These are phyloP conservation scores for Diaphora mendica DNA, from an alignment of 2,888 invertebrate genomes.

Conservation along the genomic window DNA sequence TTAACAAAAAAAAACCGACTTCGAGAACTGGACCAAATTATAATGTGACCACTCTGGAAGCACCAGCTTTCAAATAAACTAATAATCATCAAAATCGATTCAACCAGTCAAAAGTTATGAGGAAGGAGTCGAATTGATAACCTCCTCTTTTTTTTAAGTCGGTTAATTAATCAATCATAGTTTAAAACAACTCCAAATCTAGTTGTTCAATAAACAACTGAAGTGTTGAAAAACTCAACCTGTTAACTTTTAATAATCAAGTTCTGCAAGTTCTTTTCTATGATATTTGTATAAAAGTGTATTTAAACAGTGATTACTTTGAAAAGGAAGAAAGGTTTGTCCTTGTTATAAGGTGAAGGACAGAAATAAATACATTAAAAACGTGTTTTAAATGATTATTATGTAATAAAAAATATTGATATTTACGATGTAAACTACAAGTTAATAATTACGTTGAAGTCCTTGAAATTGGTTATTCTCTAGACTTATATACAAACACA, in stretches of 20 bases:
- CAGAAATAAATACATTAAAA: not conserved
- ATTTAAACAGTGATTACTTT: not conserved
- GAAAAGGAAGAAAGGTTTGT: not conserved
- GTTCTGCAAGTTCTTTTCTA: not conserved
- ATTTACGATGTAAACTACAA: not conserved
- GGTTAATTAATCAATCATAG: not conserved
- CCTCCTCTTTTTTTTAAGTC: no score
- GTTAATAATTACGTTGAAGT: not conserved
- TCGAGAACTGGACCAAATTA: no score
- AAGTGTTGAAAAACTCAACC: not conserved
- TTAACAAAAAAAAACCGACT: no score
- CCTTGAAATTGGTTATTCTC: not conserved
- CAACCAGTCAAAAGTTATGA: no score
- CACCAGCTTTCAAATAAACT: no score
- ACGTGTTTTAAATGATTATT: not conserved
- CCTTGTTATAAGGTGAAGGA: slow-evolving; percentile 2
- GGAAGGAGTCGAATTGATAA: no score
- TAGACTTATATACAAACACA: not conserved
- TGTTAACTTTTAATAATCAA: not conserved
- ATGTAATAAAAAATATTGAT: not conserved
- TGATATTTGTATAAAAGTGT: not conserved
- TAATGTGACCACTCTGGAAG: no score
- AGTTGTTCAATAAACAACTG: not conserved
- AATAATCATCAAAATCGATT: no score
- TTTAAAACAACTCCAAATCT: not conserved